Evolutionary conservation across 2,888 invertebrate species (phyloP).

Genomic region (Theretra japonica): DNA sequence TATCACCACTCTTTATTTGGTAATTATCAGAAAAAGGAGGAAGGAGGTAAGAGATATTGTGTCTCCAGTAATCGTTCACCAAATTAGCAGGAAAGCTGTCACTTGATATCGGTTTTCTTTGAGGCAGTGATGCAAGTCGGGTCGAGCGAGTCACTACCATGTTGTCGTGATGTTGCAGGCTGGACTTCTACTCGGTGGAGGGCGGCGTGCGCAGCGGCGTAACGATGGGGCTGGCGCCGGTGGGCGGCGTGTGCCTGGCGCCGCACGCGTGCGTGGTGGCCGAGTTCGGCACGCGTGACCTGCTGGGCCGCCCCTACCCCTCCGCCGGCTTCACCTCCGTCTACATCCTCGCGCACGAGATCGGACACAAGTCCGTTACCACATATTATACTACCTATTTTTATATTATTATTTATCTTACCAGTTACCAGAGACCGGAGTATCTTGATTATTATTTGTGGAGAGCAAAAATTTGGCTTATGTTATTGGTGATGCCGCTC

Average conservation of each 20-base stretch:
- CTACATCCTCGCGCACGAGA: slow-evolving; percentile 93
- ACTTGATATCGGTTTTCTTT: too few species aligned
- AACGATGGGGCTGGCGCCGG: slow-evolving; percentile 93
- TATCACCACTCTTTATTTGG: too few species aligned
- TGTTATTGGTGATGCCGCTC: too few species aligned
- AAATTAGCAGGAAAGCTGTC: neutral
- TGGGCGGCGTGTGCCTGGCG: slow-evolving; percentile 90
- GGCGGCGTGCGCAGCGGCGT: slow-evolving; percentile 88
- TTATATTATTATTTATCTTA: too few species aligned
- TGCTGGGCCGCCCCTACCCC: slow-evolving; percentile 90
- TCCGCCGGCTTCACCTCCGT: slow-evolving; percentile 94
- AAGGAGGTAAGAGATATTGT: too few species aligned
- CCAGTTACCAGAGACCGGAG: too few species aligned
- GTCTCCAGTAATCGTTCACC: too few species aligned
- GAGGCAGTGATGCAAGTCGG: too few species aligned
- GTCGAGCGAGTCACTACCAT: neutral
- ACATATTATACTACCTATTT: neutral
- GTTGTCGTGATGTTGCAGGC: slow-evolving; percentile 63
- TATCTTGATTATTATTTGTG: too few species aligned
- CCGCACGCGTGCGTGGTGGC: slow-evolving; percentile 91
- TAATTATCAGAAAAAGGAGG: too few species aligned
- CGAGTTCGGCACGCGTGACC: slow-evolving; percentile 90
- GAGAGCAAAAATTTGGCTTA: too few species aligned
- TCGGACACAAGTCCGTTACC: slow-evolving; percentile 91
- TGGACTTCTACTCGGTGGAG: slow-evolving; percentile 90